Evolutionary conservation across 2,888 invertebrate genomes (phyloP), one percentile per base, ranked within the genome.

Genomic region (Dioctria rufipes): DNA sequence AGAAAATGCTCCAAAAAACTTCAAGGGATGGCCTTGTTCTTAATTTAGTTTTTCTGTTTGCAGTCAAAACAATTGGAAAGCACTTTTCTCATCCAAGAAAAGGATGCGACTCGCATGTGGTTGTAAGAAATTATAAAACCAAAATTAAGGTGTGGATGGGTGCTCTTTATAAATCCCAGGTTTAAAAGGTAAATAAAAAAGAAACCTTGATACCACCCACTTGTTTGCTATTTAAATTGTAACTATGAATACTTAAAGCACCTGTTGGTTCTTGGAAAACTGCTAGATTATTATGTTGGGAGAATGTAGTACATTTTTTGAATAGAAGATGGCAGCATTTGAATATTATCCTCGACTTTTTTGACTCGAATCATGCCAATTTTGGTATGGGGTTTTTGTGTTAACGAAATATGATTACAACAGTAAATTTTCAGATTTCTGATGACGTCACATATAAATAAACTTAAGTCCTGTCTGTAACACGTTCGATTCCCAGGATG

Each of bases 191-290:
- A 42, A 43, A 37, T 13, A 25, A 58, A 75, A 60, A 0, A 77
- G n/a, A 3, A 9, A 40, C 40, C 40, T 63, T 49, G 13, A 77
- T 49, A 77, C 77, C 77, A 63, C 63, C 77, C 77, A 77, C 77
- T 77, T 77, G 77, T 77, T 77, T 77, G 77, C 77, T 43, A 25
- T 39, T n/a, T 42, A 58, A 8, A 5, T 5, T 39, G 43, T 8
- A n/a, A 40, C 6, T 42, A 42, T 60, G 73, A 73, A 73, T 73
- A 58, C 60, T 58, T 40, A 63, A 77, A 51, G 63, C 63, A 77
- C 77, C 77, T 77, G 77, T 77, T 77, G 77, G 61, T 63, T 25
- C 25, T 25, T 25, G 25, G 25, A 25, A 25, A 25, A 25, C 25
- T 25, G 25, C 25, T 2, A 25, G 25, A 25, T 25, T 25, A 25